A percentile compares a stretch with the other conserved stretches of the same genome.
Evolutionary conservation across 2,888 invertebrate species (phyloP).

Genomic region (Cyrtodaria siliqua): DNA sequence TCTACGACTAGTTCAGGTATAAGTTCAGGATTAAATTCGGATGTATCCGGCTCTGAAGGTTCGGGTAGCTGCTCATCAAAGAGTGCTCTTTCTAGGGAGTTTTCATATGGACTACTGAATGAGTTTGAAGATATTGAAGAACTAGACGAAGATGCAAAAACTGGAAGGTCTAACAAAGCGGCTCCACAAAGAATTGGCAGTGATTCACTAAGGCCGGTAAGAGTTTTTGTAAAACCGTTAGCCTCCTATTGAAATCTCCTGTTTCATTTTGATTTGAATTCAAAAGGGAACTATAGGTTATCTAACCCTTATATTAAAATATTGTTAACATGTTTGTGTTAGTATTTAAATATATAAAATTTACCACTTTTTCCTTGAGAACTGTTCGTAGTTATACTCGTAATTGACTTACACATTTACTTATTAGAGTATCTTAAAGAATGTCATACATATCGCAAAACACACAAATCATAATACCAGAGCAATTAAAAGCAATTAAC

Average conservation of each 20-base stretch:
- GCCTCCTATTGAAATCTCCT: not conserved
- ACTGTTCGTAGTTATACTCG: no score
- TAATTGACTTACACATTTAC: no score
- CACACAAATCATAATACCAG: no score
- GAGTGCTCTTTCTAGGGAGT: conserved; percentile 58
- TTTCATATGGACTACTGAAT: conserved; percentile 57
- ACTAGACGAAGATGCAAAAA: conserved; percentile 52
- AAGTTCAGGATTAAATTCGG: conserved; percentile 56
- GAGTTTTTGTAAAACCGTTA: conserved; percentile 5
- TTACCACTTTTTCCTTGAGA: no score
- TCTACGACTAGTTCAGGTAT: conserved; percentile 60
- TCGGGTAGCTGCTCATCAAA: conserved; percentile 46
- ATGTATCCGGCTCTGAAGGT: conserved; percentile 33
- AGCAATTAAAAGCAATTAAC: no score
- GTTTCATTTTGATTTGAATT: not conserved
- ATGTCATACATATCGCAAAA: no score
- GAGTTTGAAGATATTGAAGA: conserved; percentile 65
- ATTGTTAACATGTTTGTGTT: no score
- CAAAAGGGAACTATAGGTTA: no score
- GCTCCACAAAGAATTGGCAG: conserved; percentile 2
- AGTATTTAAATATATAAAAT: no score
- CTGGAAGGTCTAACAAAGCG: conserved; percentile 36
- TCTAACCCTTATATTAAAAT: no score
- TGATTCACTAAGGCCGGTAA: conserved; percentile 58
- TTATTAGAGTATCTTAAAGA: no score